Evolutionary conservation across 2,888 invertebrate genomes (phyloP), one percentile per base, ranked within the genome.

Genomic region (Polyommatus iphigenia): DNA sequence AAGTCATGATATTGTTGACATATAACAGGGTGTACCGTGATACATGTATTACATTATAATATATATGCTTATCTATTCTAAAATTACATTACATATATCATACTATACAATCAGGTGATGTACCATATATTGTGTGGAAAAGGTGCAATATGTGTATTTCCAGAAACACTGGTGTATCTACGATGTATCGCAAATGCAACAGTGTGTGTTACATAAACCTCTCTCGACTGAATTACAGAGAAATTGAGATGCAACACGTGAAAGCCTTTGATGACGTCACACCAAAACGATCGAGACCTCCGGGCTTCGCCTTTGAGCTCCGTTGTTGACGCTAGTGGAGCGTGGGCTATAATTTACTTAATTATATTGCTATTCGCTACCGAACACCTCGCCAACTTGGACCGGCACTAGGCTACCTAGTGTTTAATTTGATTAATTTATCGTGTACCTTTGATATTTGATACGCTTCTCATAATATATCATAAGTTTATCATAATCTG

Each of bases 181-280:
- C 4, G 18, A 54, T 4, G 4, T 18, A 18, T 54, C 54, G 54
- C 15, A 54, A 3, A 50, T 13, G 50, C 50, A 50, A 24, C 62
- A 62, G 24, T 62, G 24, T 62, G 8, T 20, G 62, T 24, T 62
- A 24, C 62, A 62, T 62, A 8, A 62, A 24, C 20, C 13, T 24
- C 24, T 24, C 13, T 62, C 4, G 1, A 62, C 62, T 18, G 41
- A 59, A 71, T 76, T 29, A 29, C 7, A 8, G 32, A 71, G 76
- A 50, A 76, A 67, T 76, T 62, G 62, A 62, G 62, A 62, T 67
- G 67, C 67, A 67, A 67, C 67, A 67, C 29, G 67, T 32, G 18
- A 67, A 67, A 67, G 67, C 67, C 29, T 67, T 32, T 67, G 67
- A 67, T 67, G 67, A 67, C 67, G 67, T 67, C 67, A 67, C 24